These are phyloP conservation scores for Hyles lineata DNA, from an alignment of 2,888 invertebrate genomes.

Conservation along the genomic window DNA sequence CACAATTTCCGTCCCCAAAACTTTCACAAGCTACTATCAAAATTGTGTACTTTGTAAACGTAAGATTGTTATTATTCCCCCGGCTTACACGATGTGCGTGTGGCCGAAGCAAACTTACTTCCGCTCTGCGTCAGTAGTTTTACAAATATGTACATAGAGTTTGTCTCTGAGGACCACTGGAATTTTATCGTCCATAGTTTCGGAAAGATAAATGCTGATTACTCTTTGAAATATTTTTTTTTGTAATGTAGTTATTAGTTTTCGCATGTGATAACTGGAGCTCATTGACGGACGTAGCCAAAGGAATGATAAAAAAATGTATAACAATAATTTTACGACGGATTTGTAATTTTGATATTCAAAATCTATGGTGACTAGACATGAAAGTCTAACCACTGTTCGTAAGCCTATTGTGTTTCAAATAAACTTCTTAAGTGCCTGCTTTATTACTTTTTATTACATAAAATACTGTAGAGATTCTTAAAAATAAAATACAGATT, in stretches of 20 bases:
- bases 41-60: not conserved
- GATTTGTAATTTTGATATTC: no score
- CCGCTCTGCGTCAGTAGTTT: slow-evolving; percentile 1
- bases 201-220: not conserved
- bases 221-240: no score
- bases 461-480: not conserved
- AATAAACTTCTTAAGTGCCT: no score
- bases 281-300: no score
- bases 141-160: slow-evolving; percentile 9
- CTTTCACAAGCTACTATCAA: not conserved
- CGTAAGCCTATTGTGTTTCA: no score
- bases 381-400: no score
- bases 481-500: not conserved
- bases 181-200: slow-evolving; percentile 1
- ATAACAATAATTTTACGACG: no score
- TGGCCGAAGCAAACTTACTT: not conserved
- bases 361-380: no score
- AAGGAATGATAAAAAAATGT: no score
- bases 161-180: not conserved
- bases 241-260: no score
- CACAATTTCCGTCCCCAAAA: not conserved
- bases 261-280: no score
- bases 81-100: not conserved
- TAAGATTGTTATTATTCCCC: slow-evolving; percentile 1
- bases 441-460: not conserved